Base-by-base conservation (phyloP, 2,797 vertebrate genomes). In the Sus cebifrons region DNA sequence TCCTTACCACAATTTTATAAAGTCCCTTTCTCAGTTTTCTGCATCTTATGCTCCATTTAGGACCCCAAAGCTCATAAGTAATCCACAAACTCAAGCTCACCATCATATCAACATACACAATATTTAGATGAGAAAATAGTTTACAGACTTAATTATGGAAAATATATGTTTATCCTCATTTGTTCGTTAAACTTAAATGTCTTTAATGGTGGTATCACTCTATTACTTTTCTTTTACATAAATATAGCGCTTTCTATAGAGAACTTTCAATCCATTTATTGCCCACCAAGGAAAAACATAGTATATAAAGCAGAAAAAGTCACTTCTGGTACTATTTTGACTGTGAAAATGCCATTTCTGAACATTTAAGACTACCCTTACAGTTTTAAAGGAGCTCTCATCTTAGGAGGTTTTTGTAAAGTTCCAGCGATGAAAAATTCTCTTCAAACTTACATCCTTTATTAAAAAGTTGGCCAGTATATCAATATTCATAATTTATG, bases 171-270 rank as follows among this genome's bases (percentile, higher is more conserved):
- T 67, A n/a, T 62, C 60, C 40, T 84, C 94, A 64, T 5, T 70
- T 83, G 23, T 2, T 95, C 68, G 75, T 91, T 87, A 94, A 32
- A 93, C 0, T 4, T 65, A 29, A 96, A 82, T 6, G 79, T 86
- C 84, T 96, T 83, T 32, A 91, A 40, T 54, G 83, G 12, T 60
- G 18, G 10, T 70, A 14, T 64, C 89, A 58, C 20, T 21, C 17
- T 68, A 18, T 68, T 88, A 54, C 56, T 60, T 91, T 54, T 65
- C 49, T 92, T 87, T 70, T 89, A 82, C 7, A 52, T 96, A 86
- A 91, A 12, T 67, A n/a, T 65, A 40, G 27, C 71, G 36, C 6
- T 67, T 94, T 68, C 83, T 21, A 27, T 44, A 91, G 27, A 60
- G 89, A 13, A 2, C 4, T 89, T 97, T 64, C 56, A 88, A 81